Conservation (phyloP, 2,888 invertebrate species). For the Melanophora roralis region DNA sequence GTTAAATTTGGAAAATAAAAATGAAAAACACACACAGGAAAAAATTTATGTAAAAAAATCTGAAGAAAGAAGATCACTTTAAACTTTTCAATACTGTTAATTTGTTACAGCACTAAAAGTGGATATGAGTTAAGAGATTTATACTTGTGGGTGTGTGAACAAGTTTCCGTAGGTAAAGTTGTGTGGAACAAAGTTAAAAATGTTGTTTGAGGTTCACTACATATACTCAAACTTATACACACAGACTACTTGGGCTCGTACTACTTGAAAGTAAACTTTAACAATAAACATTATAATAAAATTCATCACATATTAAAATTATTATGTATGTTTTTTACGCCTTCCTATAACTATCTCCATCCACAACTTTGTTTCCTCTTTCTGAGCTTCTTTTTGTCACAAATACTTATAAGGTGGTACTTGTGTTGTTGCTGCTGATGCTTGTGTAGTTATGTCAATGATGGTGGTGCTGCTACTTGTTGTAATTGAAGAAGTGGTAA, state of each 20-base stretch:
- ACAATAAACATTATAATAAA: constrained; percentile 65
- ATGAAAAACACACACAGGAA: constrained; percentile 2
- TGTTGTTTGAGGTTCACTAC: constrained; percentile 46
- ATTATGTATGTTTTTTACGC: constrained; percentile 42
- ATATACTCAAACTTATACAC: not conserved
- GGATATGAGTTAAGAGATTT: constrained; percentile 27
- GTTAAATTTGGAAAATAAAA: constrained; percentile 22
- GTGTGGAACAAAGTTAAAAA: constrained; percentile 29
- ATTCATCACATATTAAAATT: constrained; percentile 63
- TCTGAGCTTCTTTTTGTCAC: constrained; percentile 4
- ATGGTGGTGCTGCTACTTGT: not conserved
- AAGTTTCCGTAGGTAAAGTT: not conserved
- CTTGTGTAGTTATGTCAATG: not conserved
- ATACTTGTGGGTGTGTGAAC: not conserved
- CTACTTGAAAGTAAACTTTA: constrained; percentile 60
- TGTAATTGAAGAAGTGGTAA: not conserved
- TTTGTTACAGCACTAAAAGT: constrained; percentile 49
- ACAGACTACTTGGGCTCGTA: not conserved
- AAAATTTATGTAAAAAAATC: not conserved
- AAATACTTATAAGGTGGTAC: not conserved
- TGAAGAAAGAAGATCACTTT: constrained; percentile 51
- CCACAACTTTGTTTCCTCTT: not conserved
- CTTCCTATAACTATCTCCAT: not conserved
- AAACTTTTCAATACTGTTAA: constrained; percentile 59
- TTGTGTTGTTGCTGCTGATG: not conserved